These are phyloP conservation scores for Acrobeloides nanus DNA, from an alignment of 2,888 invertebrate genomes.

Conservation along the genomic window DNA sequence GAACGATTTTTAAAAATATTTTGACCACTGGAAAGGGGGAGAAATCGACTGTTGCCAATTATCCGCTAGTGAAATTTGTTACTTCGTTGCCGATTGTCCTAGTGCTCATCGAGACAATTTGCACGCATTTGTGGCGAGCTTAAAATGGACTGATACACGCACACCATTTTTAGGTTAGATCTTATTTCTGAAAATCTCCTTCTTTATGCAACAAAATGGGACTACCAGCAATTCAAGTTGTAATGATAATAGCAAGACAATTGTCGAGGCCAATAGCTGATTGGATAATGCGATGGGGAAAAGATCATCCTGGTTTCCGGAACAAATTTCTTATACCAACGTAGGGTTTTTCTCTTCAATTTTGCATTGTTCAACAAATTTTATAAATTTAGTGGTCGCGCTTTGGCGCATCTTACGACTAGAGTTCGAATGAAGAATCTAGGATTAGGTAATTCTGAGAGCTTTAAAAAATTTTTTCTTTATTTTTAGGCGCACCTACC, in stretches of 20 bases:
- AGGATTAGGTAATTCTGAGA: conserved; percentile 37
- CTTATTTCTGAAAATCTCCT: too few species aligned
- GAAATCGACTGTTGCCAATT: too few species aligned
- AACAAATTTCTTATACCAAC: conserved; percentile 39
- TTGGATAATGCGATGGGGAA: conserved; percentile 38
- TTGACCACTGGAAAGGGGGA: too few species aligned
- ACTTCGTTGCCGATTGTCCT: too few species aligned
- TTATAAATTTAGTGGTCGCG: conserved; percentile 13
- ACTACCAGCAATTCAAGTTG: conserved; percentile 47
- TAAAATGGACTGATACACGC: too few species aligned
- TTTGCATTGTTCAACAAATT: conserved; percentile 1
- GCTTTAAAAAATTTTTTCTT: conserved; percentile 1
- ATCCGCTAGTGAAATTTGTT: too few species aligned
- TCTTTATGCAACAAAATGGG: conserved; percentile 36
- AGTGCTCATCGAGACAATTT: too few species aligned
- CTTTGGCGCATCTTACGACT: conserved; percentile 38
- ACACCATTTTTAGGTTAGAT: too few species aligned
- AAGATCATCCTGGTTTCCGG: conserved; percentile 43
- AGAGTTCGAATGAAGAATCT: conserved; percentile 43
- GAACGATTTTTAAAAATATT: too few species aligned
- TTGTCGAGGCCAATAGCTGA: conserved; percentile 49
- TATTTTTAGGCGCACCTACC: conserved; percentile 15
- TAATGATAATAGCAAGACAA: conserved; percentile 50
- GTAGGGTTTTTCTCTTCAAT: too few species aligned
- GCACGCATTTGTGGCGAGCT: too few species aligned